A percentile compares a stretch with the other conserved stretches of the same genome.
Conservation (phyloP, 2,797 vertebrate genomes). For the Falco biarmicus region DNA sequence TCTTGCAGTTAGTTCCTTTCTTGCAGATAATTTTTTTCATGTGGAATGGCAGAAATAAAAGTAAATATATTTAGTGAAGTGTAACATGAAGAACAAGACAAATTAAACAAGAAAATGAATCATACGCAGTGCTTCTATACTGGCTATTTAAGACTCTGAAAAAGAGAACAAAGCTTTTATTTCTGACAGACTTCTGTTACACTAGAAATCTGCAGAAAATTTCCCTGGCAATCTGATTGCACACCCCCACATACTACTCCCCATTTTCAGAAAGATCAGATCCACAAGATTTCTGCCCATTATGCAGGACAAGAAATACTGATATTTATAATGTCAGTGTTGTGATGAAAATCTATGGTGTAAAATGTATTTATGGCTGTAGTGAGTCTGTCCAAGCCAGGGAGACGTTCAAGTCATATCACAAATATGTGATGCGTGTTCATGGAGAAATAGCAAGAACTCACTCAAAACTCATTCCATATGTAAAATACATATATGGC, state of each 20-base stretch:
- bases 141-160: neutral
- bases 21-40: neutral
- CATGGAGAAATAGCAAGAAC: neutral
- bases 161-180: neutral
- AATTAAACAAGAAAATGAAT: conserved; percentile 48
- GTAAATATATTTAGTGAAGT: conserved; percentile 55
- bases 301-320: neutral
- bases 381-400: neutral
- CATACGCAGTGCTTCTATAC: neutral
- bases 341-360: neutral
- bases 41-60: conserved; percentile 39
- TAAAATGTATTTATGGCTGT: neutral
- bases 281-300: neutral
- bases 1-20: neutral
- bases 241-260: neutral
- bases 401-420: neutral
- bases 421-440: fast-evolving
- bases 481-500: neutral
- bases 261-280: neutral
- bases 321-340: neutral
- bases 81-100: conserved; percentile 48
- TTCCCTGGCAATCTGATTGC: neutral
- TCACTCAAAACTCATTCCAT: neutral
- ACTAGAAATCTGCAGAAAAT: neutral
- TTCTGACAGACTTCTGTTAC: neutral